Evolutionary conservation across 37 sponge, comb jelly and placozoan species (phyloP).

Genomic region (Ianthella basta): DNA sequence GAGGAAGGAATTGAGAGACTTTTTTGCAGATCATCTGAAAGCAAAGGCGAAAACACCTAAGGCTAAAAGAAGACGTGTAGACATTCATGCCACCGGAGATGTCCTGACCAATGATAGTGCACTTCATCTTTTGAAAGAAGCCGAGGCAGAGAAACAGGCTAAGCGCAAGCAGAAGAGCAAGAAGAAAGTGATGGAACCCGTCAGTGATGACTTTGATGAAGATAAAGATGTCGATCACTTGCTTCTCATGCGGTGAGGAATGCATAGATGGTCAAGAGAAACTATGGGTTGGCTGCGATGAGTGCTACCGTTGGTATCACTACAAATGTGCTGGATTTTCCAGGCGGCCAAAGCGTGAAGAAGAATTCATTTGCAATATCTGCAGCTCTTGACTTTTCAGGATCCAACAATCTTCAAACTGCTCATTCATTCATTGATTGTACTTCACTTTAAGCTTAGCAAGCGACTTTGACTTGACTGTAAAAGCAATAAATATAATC

Average conservation of each 20-base stretch:
- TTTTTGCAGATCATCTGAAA: not conserved
- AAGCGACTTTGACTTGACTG: too few relatives aligned
- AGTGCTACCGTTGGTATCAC: conserved; percentile 24
- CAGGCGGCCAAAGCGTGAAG: not conserved
- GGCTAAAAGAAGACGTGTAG: not conserved
- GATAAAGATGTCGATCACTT: not conserved
- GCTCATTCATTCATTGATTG: too few relatives aligned
- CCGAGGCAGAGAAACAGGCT: not conserved
- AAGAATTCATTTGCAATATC: too few relatives aligned
- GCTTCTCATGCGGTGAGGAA: conserved; percentile 6
- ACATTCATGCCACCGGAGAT: not conserved
- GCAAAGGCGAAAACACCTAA: not conserved
- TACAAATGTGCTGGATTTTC: conserved; percentile 10
- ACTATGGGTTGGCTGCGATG: conserved; percentile 21
- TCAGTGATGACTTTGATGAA: too few relatives aligned
- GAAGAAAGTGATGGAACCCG: too few relatives aligned
- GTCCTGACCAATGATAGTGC: conserved; percentile 11
- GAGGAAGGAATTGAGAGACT: conserved; percentile 7
- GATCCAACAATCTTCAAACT: too few relatives aligned
- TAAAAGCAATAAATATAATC: too few relatives aligned
- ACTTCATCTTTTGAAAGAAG: not conserved
- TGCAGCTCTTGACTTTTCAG: too few relatives aligned
- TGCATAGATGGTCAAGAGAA: not conserved
- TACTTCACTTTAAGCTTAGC: too few relatives aligned
- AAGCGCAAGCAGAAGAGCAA: conserved; percentile 4